Conservation (phyloP, 64 coral and sea anemone genomes). For the Stylophora pistillata region DNA sequence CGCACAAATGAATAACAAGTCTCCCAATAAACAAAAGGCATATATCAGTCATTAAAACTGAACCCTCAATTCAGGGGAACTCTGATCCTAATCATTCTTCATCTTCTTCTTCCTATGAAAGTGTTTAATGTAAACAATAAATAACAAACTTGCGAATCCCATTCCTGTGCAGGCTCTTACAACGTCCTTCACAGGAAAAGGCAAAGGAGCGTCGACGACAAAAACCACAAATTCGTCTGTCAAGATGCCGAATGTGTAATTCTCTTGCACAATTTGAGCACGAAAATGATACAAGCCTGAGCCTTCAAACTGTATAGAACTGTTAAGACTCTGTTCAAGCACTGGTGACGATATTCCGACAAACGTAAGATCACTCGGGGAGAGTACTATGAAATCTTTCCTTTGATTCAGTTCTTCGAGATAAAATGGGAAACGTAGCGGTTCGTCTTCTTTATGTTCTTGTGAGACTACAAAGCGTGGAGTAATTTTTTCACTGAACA, state of each 20-base stretch:
- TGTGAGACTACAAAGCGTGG: conserved; percentile 77
- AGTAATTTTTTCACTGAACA: conserved; percentile 79
- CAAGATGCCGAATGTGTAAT: conserved; percentile 84
- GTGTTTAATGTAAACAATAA: conserved; percentile 75
- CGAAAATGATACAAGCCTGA: conserved; percentile 94
- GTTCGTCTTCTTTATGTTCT: conserved; percentile 42
- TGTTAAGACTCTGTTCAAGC: conserved; percentile 66
- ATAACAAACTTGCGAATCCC: conserved; percentile 71
- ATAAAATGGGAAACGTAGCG: conserved; percentile 74
- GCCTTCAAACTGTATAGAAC: conserved; percentile 84
- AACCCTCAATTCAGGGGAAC: no score
- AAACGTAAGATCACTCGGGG: conserved; percentile 39
- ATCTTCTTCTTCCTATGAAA: conserved; percentile 91
- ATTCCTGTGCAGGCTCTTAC: conserved; percentile 89
- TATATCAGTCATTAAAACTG: no score
- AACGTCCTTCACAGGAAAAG: conserved; percentile 85
- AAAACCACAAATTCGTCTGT: conserved; percentile 94
- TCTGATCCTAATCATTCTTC: conserved; percentile 65
- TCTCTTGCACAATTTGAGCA: conserved; percentile 73
- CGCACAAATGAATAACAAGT: no score
- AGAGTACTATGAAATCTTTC: conserved; percentile 60
- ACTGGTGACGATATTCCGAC: conserved; percentile 31
- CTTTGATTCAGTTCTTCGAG: conserved; percentile 87
- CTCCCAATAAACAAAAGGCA: no score
- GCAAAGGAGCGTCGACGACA: conserved; percentile 77